phyloP scores from a whole-genome alignment of 2,113 vertebrate genomes.

The Aythya baeri region DNA sequence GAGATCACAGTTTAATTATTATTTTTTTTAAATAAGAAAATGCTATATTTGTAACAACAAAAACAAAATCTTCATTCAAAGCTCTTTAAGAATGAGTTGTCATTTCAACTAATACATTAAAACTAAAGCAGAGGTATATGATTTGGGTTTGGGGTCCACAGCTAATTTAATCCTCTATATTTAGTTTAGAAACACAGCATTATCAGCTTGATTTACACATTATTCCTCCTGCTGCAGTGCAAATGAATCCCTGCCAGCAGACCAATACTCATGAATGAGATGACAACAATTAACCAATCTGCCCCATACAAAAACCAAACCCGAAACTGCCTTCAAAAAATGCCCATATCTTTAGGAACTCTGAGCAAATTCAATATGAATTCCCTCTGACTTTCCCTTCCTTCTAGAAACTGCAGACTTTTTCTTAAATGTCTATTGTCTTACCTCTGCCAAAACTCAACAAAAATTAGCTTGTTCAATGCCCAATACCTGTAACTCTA shows the following conservation, averaged over 20 bases:
- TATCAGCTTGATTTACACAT: not conserved
- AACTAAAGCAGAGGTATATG: not conserved
- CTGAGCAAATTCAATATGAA: not conserved
- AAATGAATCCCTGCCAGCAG: not conserved
- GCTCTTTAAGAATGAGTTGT: not conserved
- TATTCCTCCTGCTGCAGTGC: not conserved
- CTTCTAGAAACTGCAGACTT: not conserved
- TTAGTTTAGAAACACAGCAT: not conserved
- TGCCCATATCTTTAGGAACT: not conserved
- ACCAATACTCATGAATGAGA: not conserved
- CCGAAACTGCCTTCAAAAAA: not conserved
- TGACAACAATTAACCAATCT: not conserved
- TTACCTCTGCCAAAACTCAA: not conserved
- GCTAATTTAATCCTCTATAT: not conserved
- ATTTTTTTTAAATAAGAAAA: slow-evolving; percentile 9
- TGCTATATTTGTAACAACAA: not conserved
- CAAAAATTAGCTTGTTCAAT: not conserved
- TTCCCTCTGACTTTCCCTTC: not conserved
- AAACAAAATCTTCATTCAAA: not conserved
- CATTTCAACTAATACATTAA: not conserved
- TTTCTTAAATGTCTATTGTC: not conserved
- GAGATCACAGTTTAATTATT: not conserved
- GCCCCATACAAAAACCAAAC: not conserved
- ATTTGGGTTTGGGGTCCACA: not conserved
- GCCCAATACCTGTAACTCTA: not conserved